Evolutionary conservation across 2,113 vertebrate genomes (phyloP), one percentile per base, ranked within the genome.

Genomic region (Pomatostomus ruficeps): DNA sequence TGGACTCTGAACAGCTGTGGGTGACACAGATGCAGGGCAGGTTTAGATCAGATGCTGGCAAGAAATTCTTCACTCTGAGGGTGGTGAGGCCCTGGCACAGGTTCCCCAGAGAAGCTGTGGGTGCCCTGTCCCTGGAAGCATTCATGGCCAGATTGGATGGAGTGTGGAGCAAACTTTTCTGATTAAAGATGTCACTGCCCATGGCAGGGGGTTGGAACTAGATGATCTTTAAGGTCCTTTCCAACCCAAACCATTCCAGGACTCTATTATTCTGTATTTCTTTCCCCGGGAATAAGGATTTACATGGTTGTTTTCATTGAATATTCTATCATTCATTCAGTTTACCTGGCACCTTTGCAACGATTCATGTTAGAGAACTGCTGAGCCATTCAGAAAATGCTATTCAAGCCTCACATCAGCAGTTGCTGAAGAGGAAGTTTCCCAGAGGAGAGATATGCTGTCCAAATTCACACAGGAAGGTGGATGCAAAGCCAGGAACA

Each of bases 391-490:
- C 45, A 71, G 42, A 48, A 75, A 84, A 36, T 22, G 7, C 29
- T 33, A 2, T 20, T 86, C 55, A 58, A 79, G 43, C 20, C 33
- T 59, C 57, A 11, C 20, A 10, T 31, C 19, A 87, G 77, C 48
- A 26, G 57, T 31, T 87, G 63, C 4, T 65, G 67, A 82, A 86
- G 80, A 83, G 94, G 89, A 84, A 85, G 58, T 83, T 95, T 88
- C 85, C 62, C 91, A 59, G 78, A 62, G 51, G 62, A 89, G 62
- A 85, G 54, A 9, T 9, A 26, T 2, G 26, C 66, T 85, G 70
- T 74, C 33, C 45, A 95, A 74, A 90, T 87, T 73, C 71, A 83
- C 78, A 66, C 58, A 77, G 89, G 91, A 94, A 96, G 46, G 67
- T 45, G 45, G 81, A 75, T 17, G 35, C 71, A 89, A 71, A 82